These are phyloP conservation scores for Epizoanthus ramosus DNA, from an alignment of 92 coral and sea anemone species.

Conservation along the genomic window DNA sequence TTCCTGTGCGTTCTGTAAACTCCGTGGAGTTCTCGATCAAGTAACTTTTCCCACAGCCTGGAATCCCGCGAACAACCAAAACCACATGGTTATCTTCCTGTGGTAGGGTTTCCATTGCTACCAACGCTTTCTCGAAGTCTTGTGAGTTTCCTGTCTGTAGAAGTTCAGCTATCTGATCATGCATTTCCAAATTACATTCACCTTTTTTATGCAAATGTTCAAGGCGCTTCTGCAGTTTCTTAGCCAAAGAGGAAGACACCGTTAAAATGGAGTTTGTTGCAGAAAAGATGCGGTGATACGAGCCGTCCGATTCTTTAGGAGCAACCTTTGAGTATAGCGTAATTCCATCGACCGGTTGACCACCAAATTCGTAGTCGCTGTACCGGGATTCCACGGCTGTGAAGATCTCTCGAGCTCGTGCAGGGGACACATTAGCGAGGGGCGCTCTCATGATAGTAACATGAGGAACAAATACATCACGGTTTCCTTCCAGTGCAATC, in stretches of 20 bases:
- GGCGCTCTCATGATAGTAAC: slow-evolving; percentile 55
- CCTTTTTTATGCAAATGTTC: slow-evolving; percentile 42
- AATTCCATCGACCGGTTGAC: slow-evolving; percentile 51
- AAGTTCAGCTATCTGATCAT: slow-evolving; percentile 35
- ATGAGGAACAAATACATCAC: slow-evolving; percentile 71
- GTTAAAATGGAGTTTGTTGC: slow-evolving; percentile 66
- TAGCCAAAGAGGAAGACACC: slow-evolving; percentile 57
- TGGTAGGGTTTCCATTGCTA: background rate
- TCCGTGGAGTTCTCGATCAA: slow-evolving; percentile 72
- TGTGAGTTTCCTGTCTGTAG: slow-evolving; percentile 15
- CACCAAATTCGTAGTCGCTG: slow-evolving; percentile 59
- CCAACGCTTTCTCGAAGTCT: slow-evolving; percentile 39
- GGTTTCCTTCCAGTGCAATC: slow-evolving; percentile 66
- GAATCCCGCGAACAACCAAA: slow-evolving; percentile 78
- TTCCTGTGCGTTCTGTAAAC: slow-evolving; percentile 38
- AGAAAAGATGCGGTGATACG: slow-evolving; percentile 51
- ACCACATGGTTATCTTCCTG: slow-evolving; percentile 47
- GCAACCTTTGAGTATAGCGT: slow-evolving; percentile 65
- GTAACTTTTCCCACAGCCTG: slow-evolving; percentile 79
- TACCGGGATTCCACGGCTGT: slow-evolving; percentile 43
- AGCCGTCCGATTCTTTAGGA: slow-evolving; percentile 63
- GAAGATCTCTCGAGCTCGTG: slow-evolving; percentile 28
- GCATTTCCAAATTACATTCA: slow-evolving; percentile 29
- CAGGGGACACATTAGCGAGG: slow-evolving; percentile 35
- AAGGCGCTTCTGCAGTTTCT: slow-evolving; percentile 51